Evolutionary conservation across 1,140 invertebrate genomes (phyloP), one percentile per base, ranked within the genome.

Genomic region (Papilio polytes): DNA sequence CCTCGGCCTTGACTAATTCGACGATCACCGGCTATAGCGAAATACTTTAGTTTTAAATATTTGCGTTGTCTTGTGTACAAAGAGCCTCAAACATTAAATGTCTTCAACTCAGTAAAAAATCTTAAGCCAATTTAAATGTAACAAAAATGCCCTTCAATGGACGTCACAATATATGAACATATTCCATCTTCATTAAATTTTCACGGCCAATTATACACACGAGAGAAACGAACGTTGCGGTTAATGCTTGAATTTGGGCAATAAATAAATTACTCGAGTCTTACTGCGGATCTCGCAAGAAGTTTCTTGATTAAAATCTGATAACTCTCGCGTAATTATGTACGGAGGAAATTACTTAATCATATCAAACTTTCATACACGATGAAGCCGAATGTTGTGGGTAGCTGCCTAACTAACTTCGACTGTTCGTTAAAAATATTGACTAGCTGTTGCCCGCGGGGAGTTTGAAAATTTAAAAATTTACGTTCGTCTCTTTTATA

Each of bases 251-350:
- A 83, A 74, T 80, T 83, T 81, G 13, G 66, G 80, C 80, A 83
- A 83, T 83, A 81, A 83, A 83, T 83, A 83, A 83, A 83, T 83
- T 81, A 81, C 78, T 78, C 44, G 44, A 56, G 56, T 77, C 74
- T 77, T 59, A 26, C 56, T 46, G 56, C 56, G 51, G 80, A 66
- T 73, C 53, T 81, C 66, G 80, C 53, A 70, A 81, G 53, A 81
- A 77, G 56, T 59, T 81, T 77, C 74, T 51, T 81, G 74, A 81
- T 81, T 76, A 81, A 81, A 76, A 81, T 81, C 80, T 76, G 74
- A 81, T 80, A 81, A 81, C 53, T 63, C 56, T n/a, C 77, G n/a
- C 22, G 74, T 53, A 56, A 63, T 78, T 78, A 59, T 66, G 77
- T 78, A 63, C 31, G 46, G 26, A 36, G 41, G 53, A 76, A 18